Base-by-base conservation (phyloP, 2,113 vertebrate species). In the Nycticorax nycticorax region DNA sequence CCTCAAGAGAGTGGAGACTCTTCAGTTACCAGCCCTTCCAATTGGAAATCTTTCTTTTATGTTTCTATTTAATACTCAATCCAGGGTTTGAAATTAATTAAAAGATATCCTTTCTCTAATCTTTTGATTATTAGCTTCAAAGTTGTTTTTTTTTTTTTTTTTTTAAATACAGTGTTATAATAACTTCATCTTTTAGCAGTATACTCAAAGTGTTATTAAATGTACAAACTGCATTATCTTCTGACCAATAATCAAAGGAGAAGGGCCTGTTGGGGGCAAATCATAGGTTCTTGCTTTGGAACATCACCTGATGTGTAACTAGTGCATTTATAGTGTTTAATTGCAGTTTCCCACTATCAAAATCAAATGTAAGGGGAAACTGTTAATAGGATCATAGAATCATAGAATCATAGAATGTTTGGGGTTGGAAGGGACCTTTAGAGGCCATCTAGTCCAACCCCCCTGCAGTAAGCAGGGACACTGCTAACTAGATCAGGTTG, bases 81-180 rank as follows among this genome's bases (percentile, higher is more conserved):
- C 91, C 97, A 96, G 94, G 94, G 96, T 96, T 98, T 97, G 97
- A 98, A 98, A 98, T 98, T 98, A 98, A 98, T 98, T 98, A 98
- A 98, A 98, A 98, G 94, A 98, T 98, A 98, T 98, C 95, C 96
- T 97, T 98, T 97, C 96, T 98, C 96, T 98, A 98, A 98, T 98
- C 97, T 98, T 98, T 98, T 98, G 96, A 98, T 98, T 98, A 98
- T 97, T 98, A 98, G 97, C 97, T 98, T 98, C 96, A 98, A 98
- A 98, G 98, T 97, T 98, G n/a, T 2, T 1, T 4, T 23, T 84
- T 24, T 39, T 8, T 24, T 39, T 8, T 27, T 39, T 8, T 27
- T 4, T 28, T 20, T 73, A 52, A 93, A 93, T 96, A 96, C 91
- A 95, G 97, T 89, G 63, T 90, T 97, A 95, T 96, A 98, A 96